Conservation (phyloP, 2,797 vertebrate genomes). For the Peromyscus eremicus region DNA sequence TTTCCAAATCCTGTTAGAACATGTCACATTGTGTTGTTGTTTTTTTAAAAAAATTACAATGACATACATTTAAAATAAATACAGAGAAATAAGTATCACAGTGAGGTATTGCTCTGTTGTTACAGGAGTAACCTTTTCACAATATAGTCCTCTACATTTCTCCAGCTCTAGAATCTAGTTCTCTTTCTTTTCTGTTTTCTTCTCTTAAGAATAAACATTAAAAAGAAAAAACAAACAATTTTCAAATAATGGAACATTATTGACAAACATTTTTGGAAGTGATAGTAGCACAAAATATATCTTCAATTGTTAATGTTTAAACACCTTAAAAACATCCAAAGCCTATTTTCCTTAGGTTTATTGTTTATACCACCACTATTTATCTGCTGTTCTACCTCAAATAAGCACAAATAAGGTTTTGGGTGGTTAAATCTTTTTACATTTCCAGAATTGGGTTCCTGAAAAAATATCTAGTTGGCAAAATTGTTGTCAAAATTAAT, state of each 20-base stretch:
- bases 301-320: conserved; percentile 35
- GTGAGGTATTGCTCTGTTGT: not conserved
- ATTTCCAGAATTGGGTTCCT: conserved; percentile 25
- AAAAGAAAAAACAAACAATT: conserved; percentile 28
- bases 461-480: not conserved
- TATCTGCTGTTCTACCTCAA: not conserved
- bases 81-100: not conserved
- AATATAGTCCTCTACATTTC: not conserved
- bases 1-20: conserved; percentile 59
- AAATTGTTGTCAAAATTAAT: conserved; percentile 29
- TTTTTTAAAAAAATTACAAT: conserved; percentile 71
- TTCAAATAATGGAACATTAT: conserved; percentile 43
- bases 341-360: not conserved
- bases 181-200: not conserved
- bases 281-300: conserved; percentile 35
- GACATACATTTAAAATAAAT: conserved; percentile 62
- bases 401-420: not conserved
- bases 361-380: not conserved
- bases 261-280: conserved; percentile 12
- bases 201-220: conserved; percentile 21
- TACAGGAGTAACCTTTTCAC: conserved; percentile 69
- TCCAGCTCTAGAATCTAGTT: conserved; percentile 1
- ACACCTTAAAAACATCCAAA: not conserved
- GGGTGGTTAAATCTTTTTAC: not conserved
- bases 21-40: not conserved